Base-by-base conservation (phyloP, 2,888 invertebrate species). In the Callosobruchus maculatus region DNA sequence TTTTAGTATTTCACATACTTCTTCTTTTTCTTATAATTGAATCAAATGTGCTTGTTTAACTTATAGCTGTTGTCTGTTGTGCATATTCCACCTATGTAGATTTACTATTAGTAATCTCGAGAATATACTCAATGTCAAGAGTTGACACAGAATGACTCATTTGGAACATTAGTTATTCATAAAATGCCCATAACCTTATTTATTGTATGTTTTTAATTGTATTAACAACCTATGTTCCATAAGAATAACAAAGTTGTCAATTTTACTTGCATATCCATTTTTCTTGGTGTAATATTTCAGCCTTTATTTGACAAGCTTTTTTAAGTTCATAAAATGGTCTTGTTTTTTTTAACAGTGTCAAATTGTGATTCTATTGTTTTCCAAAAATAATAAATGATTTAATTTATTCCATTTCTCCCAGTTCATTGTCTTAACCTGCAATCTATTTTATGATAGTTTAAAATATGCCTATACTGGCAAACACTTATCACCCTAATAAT, bases 71-170 rank as follows among this genome's bases (percentile, higher is more conserved):
- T 4, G 26, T 26, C 26, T 26, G 7, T 26, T 4, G 26, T 26
- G 26, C 49, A 49, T 49, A 49, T 49, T 49, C 49, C 49, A 49
- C 18, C 7, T 49, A 49, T 49, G 49, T 49, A 49, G 7, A 49
- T 49, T 49, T 49, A 49, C 49, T 49, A 18, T 49, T 49, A 49
- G 49, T 49, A 49, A 49, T 49, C 18, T 49, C 13, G 9, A 7
- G 49, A 49, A 49, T 49, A 49, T 49, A 49, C 18, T 49, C 49
- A 73, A 73, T 73, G 71, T 73, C 73, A 71, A 71, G 68, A 73
- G 73, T 73, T 73, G 68, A 73, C 73, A 71, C 68, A 26, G 73
- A 66, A 71, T 73, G 73, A 73, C 9, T 73, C 73, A 73, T n/a
- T 69, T 31, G 49, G 69, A 73, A 67, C 68, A 68, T 69, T 49